These are phyloP conservation scores for Vanessa cardui DNA, from an alignment of 2,888 invertebrate species.

Conservation along the genomic window DNA sequence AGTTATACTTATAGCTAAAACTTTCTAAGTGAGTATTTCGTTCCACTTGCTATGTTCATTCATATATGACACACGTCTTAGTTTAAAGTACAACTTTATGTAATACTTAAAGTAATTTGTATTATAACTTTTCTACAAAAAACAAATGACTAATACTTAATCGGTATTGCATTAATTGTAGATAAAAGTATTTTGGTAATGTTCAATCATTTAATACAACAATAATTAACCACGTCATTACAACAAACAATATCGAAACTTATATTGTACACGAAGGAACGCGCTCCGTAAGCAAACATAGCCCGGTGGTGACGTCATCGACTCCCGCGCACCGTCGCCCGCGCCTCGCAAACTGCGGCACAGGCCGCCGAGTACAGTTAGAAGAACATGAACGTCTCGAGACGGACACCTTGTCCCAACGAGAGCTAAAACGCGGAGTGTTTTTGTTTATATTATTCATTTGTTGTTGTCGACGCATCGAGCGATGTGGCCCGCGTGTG, in stretches of 20 bases:
- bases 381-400: conserved; percentile 20
- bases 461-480: background rate
- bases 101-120: background rate
- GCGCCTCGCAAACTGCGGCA: conserved; percentile 12
- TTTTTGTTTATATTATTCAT: conserved; percentile 3
- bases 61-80: background rate
- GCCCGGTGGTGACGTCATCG: conserved; percentile 37
- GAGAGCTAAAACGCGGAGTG: background rate
- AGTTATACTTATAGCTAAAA: background rate
- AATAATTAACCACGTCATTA: background rate
- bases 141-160: background rate
- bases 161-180: too few relatives aligned
- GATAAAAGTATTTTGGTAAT: too few relatives aligned
- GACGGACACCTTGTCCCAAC: background rate
- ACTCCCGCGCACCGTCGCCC: conserved; percentile 34
- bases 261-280: background rate
- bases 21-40: conserved; percentile 13
- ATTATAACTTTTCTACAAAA: background rate
- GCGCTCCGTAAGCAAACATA: conserved; percentile 13
- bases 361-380: conserved; percentile 28
- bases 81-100: background rate
- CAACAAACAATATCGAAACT: conserved; percentile 3
- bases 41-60: background rate
- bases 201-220: background rate
- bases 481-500: background rate